A percentile compares a stretch with the other conserved stretches of the same genome.
Conservation (phyloP, 2,888 invertebrate genomes). For the Eupithecia subfuscata region DNA sequence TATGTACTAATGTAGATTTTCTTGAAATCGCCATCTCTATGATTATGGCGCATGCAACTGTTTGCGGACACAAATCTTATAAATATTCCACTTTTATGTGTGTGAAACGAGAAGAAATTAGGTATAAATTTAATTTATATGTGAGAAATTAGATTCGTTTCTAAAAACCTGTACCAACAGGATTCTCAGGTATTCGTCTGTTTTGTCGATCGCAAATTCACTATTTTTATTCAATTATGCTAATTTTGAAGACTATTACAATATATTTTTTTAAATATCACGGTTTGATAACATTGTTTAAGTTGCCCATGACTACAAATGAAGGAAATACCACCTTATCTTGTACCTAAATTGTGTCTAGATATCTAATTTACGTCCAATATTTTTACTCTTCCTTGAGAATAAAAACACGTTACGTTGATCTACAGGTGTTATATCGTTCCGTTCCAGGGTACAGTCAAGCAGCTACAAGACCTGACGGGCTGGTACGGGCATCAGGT, state of each 20-base stretch:
- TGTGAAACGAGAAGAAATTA: too few relatives aligned
- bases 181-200: too few relatives aligned
- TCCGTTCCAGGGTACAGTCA: conserved; percentile 91
- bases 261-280: neutral
- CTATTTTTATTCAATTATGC: too few relatives aligned
- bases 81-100: too few relatives aligned
- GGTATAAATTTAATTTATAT: neutral
- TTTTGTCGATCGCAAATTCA: too few relatives aligned
- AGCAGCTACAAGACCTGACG: conserved; percentile 95
- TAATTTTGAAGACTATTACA: too few relatives aligned
- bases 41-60: too few relatives aligned
- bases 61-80: too few relatives aligned
- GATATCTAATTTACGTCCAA: neutral
- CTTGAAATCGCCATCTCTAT: too few relatives aligned
- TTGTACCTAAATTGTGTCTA: too few relatives aligned
- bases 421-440: neutral
- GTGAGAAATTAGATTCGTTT: neutral
- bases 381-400: neutral
- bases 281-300: neutral
- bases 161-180: neutral
- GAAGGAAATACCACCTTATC: neutral
- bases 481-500: conserved; percentile 97
- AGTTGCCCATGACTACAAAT: neutral
- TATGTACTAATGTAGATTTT: too few relatives aligned
- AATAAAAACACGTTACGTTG: neutral